phyloP scores from a whole-genome alignment of 2,113 vertebrate species.

The Microcebus ravelobensis region DNA sequence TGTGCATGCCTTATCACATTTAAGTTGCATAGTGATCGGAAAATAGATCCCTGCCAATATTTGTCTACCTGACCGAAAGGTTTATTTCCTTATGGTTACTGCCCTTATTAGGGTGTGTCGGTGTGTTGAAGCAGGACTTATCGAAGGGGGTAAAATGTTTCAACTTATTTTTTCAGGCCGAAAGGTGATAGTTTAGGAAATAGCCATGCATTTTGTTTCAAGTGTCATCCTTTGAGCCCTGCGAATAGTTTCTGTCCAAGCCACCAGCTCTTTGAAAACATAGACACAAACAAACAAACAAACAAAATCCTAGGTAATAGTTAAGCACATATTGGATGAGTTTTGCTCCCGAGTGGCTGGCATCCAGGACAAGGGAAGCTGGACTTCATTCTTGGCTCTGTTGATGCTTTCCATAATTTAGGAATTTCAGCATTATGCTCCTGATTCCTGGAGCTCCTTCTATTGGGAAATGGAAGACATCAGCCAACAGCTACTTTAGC shows the following conservation, averaged over 20 bases:
- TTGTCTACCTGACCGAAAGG: background rate
- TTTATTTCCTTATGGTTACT: background rate
- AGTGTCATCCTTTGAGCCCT: background rate
- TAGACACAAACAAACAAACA: background rate
- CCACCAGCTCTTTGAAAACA: slow-evolving; percentile 44
- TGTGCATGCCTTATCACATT: background rate
- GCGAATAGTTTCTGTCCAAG: background rate
- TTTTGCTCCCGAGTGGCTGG: background rate
- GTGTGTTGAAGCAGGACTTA: background rate
- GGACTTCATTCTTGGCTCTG: background rate
- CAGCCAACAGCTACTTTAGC: background rate
- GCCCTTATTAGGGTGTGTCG: background rate
- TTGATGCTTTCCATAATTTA: background rate
- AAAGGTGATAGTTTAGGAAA: background rate
- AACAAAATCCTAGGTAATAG: background rate
- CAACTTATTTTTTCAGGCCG: background rate
- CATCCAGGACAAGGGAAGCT: background rate
- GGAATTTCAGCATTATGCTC: background rate
- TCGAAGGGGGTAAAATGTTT: background rate
- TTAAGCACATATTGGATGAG: background rate
- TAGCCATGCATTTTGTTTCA: background rate
- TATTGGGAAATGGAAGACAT: background rate
- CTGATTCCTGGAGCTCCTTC: background rate
- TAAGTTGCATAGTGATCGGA: background rate
- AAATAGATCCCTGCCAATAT: background rate